Evolutionary conservation across 2,797 vertebrate species (phyloP).

Genomic region (Pogoniulus pusillus): DNA sequence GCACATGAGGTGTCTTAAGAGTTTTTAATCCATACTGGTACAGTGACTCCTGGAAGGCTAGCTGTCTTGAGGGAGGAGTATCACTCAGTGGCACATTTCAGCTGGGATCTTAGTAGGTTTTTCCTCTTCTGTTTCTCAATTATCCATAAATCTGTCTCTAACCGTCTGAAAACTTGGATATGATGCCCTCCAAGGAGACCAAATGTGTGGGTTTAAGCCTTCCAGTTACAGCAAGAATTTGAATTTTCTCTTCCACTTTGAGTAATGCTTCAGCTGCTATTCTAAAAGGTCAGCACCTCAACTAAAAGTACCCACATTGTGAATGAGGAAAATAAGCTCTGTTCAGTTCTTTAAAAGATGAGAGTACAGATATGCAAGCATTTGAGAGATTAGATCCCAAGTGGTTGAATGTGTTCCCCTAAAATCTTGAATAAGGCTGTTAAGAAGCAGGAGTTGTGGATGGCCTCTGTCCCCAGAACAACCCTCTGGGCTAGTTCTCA

Average conservation of each 20-base stretch:
- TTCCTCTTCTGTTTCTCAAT: background rate
- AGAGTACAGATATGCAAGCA: background rate
- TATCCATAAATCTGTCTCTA: background rate
- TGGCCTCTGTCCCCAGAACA: background rate
- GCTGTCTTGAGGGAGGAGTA: background rate
- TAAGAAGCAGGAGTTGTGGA: accelerated
- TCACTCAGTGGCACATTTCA: background rate
- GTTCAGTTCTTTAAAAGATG: background rate
- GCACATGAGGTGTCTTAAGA: background rate
- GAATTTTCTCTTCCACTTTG: background rate
- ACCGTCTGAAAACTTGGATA: background rate
- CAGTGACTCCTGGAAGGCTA: background rate
- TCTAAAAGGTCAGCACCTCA: background rate
- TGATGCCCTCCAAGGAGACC: background rate
- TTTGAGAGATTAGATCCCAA: background rate
- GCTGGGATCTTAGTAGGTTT: background rate
- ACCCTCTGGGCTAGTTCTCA: accelerated
- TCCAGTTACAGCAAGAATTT: background rate
- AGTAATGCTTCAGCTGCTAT: background rate
- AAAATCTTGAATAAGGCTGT: background rate
- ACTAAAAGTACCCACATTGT: background rate
- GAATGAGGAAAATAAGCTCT: background rate
- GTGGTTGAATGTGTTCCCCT: background rate
- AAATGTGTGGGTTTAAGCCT: background rate
- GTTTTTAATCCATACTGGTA: background rate